A percentile compares a stretch with the other conserved stretches of the same genome.
Evolutionary conservation across 2,888 invertebrate genomes (phyloP).

Genomic region (Drosophila longiperda): DNA sequence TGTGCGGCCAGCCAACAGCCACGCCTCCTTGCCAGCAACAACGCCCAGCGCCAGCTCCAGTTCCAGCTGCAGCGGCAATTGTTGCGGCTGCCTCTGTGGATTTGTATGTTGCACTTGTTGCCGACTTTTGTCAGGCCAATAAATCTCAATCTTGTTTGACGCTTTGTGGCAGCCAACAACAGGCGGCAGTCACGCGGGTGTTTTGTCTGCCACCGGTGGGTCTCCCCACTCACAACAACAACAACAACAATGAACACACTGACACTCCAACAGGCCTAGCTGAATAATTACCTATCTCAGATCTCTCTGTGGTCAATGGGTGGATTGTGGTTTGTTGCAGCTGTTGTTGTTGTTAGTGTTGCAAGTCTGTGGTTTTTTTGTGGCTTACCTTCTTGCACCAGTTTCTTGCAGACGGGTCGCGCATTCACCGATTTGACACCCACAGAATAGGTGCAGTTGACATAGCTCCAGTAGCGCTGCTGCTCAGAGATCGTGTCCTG

Average conservation of each 20-base stretch:
- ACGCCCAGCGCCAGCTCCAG: slow-evolving; percentile 54
- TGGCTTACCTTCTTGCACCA: slow-evolving; percentile 89
- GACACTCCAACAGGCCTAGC: slow-evolving; percentile 46
- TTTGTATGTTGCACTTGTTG: slow-evolving; percentile 69
- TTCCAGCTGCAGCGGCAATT: slow-evolving; percentile 52
- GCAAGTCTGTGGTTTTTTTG: neutral
- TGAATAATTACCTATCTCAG: slow-evolving; percentile 42
- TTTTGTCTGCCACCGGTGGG: slow-evolving; percentile 54
- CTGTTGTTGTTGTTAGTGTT: neutral
- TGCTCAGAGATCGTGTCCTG: slow-evolving; percentile 85
- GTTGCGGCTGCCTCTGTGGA: slow-evolving; percentile 53
- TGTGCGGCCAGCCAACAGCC: slow-evolving; percentile 43
- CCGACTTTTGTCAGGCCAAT: slow-evolving; percentile 68
- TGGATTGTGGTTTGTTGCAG: slow-evolving; percentile 4
- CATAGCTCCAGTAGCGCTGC: slow-evolving; percentile 85
- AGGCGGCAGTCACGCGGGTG: slow-evolving; percentile 61
- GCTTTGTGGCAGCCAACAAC: slow-evolving; percentile 70
- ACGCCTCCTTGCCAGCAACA: slow-evolving; percentile 54
- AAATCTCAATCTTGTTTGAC: slow-evolving; percentile 81
- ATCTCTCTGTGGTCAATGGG: slow-evolving; percentile 14
- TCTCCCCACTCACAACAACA: slow-evolving; percentile 40
- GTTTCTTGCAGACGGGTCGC: slow-evolving; percentile 90
- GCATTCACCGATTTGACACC: slow-evolving; percentile 85
- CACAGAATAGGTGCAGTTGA: slow-evolving; percentile 85
- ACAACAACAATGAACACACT: slow-evolving; percentile 31